Evolutionary conservation across 92 coral and sea anemone genomes (phyloP), one percentile per base, ranked within the genome.

Genomic region (Zoanthus gigantus): DNA sequence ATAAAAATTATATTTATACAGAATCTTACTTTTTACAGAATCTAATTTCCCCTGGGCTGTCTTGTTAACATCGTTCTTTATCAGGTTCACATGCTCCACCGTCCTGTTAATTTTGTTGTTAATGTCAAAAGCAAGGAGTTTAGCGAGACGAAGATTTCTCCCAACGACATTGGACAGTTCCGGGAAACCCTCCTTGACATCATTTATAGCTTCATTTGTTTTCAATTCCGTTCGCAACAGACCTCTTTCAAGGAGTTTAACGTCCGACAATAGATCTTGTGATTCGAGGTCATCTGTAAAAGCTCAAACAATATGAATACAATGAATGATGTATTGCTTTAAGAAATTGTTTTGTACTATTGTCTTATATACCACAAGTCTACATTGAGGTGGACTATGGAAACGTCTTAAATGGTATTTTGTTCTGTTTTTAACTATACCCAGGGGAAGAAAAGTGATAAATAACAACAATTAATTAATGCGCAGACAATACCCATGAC

Each of bases 1-100:
- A 37, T 2, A 4, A 4, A 37, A 37, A 2, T 37, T 37, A 2
- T 2, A 37, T 37, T 37, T 37, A 2, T 37, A 2, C 42, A 37
- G 42, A 37, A 37, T 37, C 96, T 94, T 91, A 94, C 98, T 90
- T 86, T 81, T 82, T 13, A 94, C 92, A 56, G 82, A 86, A 17
- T 68, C 46, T 34, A 94, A 60, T 68, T 92, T 89, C 56, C n/a
- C 50, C 54, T 74, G 93, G 67, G 96, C 95, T 74, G 88, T 89
- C 61, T 71, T 85, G 69, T 92, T 94, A 54, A 94, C 89, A 14
- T 85, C 77, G 71, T 91, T 68, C 44, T 95, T 92, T 58, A 91
- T 80, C 28, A 79, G 87, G 7, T 91, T 74, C 74, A 87, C 98
- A 46, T 80, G 83, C 10, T 60, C 73, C 2, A 95, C 90, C 2